Base-by-base conservation (phyloP, 2,888 invertebrate genomes). In the Allolobophora icterica region DNA sequence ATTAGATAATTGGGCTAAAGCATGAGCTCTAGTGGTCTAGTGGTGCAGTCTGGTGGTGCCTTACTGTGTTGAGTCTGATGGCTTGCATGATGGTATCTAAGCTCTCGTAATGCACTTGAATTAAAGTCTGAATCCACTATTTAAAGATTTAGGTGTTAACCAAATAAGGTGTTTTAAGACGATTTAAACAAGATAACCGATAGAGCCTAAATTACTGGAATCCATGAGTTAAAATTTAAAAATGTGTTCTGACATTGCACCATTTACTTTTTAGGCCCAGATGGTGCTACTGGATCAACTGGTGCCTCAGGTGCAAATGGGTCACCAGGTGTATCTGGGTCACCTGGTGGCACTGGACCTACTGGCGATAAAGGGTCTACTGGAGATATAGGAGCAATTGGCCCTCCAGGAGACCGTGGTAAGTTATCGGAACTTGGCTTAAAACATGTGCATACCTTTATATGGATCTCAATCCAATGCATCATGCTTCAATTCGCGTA, bases 401-500 rank as follows among this genome's bases (percentile, higher is more conserved):
- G 92, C 45, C 34, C 84, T 15, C 35, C 84, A 90, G 92, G 92
- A 24, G 84, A 83, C 21, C 38, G 33, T n/a, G 92, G 92, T 42
- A 87, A 71, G 71, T 71, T 13, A 71, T 71, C 71, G 30, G n/a
- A 58, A 58, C 58, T 58, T 30, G 30, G 11, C 8, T 4, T 58
- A 30, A 58, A 58, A 58, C 58, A 58, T 58, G 11, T 58, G 58
- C 45, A 17, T 30, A 30, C 58, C 30, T 24, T 58, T 58, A 58
- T 6, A 30, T 30, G 5, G 30, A 30, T 2, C 8, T 58, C 24
- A 30, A 58, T 58, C 58, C 30, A 58, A n/a, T n/a, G n/a, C n/a
- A n/a, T n/a, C n/a, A n/a, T n/a, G n/a, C n/a, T n/a, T n/a, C n/a
- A n/a, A n/a, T n/a, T n/a, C n/a, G n/a, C n/a, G n/a, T n/a, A n/a